These are phyloP conservation scores for Scaptomyza hsui DNA, from an alignment of 1,140 invertebrate species.

Conservation along the genomic window DNA sequence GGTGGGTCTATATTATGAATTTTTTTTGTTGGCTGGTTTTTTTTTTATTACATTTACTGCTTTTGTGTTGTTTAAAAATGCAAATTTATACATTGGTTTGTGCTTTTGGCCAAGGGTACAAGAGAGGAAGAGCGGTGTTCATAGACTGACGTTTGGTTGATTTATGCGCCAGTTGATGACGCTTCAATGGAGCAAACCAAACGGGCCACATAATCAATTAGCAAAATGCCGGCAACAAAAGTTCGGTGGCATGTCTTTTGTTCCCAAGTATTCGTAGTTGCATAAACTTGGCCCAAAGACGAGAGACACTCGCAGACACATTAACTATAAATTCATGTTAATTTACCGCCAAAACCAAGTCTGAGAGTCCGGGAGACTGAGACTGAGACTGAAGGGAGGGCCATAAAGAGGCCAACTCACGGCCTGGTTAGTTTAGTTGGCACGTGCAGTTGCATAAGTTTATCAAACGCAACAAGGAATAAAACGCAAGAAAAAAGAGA, in stretches of 20 bases:
- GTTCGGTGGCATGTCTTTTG: conserved; percentile 7
- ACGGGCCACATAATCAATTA: conserved; percentile 73
- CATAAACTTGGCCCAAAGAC: conserved; percentile 16
- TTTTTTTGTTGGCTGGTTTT: conserved; percentile 20
- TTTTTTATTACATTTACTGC: conserved; percentile 62
- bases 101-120: conserved; percentile 8
- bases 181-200: conserved; percentile 67
- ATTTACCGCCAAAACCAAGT: conserved; percentile 56
- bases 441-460: conserved; percentile 81
- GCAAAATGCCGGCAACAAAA: conserved; percentile 26
- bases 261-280: background rate
- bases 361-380: background rate
- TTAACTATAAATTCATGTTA: conserved; percentile 81
- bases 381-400: conserved; percentile 11
- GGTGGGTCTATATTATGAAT: conserved; percentile 27
- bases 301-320: conserved; percentile 61
- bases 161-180: conserved; percentile 77
- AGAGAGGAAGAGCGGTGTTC: conserved; percentile 7
- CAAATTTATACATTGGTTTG: conserved; percentile 73
- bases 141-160: conserved; percentile 60
- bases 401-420: conserved; percentile 72
- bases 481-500: conserved; percentile 12
- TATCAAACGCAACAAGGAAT: conserved; percentile 48
- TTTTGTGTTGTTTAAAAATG: conserved; percentile 75
- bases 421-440: conserved; percentile 51